Conservation (phyloP, 30 jellyfish, hydroid and myxozoan species). For the Pelagia noctiluca region DNA sequence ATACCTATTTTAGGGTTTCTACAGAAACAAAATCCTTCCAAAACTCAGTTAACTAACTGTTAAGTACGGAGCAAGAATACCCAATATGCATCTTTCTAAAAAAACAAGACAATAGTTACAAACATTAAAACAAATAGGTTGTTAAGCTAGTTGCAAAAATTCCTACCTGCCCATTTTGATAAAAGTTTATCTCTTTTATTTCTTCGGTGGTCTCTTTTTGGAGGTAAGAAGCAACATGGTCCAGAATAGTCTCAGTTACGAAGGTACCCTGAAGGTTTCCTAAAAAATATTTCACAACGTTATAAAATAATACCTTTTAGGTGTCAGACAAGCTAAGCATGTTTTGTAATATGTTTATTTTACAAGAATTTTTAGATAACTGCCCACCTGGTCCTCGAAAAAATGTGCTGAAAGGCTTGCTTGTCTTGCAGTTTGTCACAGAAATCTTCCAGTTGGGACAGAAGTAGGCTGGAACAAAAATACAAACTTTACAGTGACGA, state of each 20-base stretch:
- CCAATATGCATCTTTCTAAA: too few species aligned
- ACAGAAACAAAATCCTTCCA: too few species aligned
- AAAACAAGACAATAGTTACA: too few species aligned
- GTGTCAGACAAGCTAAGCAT: not conserved
- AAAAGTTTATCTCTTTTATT: slow-evolving; percentile 51
- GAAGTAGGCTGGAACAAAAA: slow-evolving; percentile 52
- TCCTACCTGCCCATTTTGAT: slow-evolving; percentile 69
- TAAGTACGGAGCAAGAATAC: too few species aligned
- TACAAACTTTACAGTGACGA: not conserved
- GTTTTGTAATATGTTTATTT: too few species aligned
- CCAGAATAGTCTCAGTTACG: slow-evolving; percentile 34
- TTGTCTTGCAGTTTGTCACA: slow-evolving; percentile 61
- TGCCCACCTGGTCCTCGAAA: slow-evolving; percentile 67
- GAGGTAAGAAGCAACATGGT: slow-evolving; percentile 51
- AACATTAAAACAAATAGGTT: too few species aligned
- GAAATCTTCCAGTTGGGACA: slow-evolving; percentile 73
- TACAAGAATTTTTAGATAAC: too few species aligned
- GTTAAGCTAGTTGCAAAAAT: not conserved
- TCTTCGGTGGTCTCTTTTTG: slow-evolving; percentile 40
- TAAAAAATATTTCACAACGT: not conserved
- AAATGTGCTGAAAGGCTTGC: slow-evolving; percentile 59
- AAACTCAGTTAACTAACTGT: too few species aligned
- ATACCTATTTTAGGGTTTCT: too few species aligned
- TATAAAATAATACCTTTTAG: not conserved
- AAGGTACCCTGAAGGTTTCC: slow-evolving; percentile 19